Evolutionary conservation across 2,797 vertebrate species (phyloP).

Genomic region (Alosa sapidissima): DNA sequence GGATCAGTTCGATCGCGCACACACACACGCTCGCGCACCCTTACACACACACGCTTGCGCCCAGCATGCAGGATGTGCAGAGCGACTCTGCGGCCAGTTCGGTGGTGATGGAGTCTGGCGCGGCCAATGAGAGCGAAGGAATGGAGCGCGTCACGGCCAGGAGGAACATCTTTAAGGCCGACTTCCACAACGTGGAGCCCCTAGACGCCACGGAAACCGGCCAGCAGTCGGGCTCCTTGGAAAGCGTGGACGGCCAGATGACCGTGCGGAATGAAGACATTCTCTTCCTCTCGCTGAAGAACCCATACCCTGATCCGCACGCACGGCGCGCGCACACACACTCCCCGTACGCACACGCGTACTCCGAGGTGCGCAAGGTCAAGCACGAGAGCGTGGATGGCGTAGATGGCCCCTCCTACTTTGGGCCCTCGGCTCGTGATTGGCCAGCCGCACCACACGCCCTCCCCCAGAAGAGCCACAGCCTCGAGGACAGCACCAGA

Average conservation of each 20-base stretch:
- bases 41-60: not conserved
- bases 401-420: slow-evolving; percentile 94
- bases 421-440: slow-evolving; percentile 84
- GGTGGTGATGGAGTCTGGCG: slow-evolving; percentile 53
- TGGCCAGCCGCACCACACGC: slow-evolving; percentile 64
- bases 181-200: slow-evolving; percentile 87
- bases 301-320: slow-evolving; percentile 49
- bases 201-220: slow-evolving; percentile 79
- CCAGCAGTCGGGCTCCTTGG: slow-evolving; percentile 68
- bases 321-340: slow-evolving; percentile 77
- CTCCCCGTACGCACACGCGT: slow-evolving; percentile 61
- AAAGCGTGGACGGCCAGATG: slow-evolving; percentile 47
- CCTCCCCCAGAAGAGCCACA: slow-evolving; percentile 92
- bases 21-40: slow-evolving; percentile 22
- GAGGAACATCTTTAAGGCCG: slow-evolving; percentile 89
- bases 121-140: slow-evolving; percentile 74
- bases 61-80: slow-evolving; percentile 88
- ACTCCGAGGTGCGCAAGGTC: slow-evolving; percentile 60
- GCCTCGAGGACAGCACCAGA: slow-evolving; percentile 73
- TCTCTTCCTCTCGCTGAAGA: slow-evolving; percentile 40
- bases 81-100: slow-evolving; percentile 77
- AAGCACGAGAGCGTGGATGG: slow-evolving; percentile 95
- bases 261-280: slow-evolving; percentile 64
- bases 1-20: slow-evolving; percentile 41
- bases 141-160: slow-evolving; percentile 70